Percentiles rank a stretch among this genome's conserved stretches.
phyloP scores from a whole-genome alignment of 2,888 invertebrate genomes.

The Tetragonisca angustula region DNA sequence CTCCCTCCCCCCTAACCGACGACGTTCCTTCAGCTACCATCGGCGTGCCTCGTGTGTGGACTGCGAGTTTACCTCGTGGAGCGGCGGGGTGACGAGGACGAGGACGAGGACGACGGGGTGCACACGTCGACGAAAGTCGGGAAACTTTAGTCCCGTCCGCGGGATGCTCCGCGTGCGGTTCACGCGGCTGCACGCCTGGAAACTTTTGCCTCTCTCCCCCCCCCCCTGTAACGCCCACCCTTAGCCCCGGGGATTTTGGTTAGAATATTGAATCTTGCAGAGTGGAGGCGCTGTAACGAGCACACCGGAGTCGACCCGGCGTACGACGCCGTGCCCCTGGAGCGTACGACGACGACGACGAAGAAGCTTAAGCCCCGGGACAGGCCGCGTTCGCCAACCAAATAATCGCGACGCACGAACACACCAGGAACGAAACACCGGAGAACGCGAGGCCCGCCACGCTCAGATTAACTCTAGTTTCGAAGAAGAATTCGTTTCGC shows the following conservation, averaged over 20 bases:
- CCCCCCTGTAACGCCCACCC: conserved; percentile 52
- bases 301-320: conserved; percentile 70
- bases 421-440: conserved; percentile 28
- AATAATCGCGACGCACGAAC: conserved; percentile 58
- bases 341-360: conserved; percentile 40
- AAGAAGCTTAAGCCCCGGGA: conserved; percentile 39
- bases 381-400: conserved; percentile 53
- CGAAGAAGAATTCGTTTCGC: too few species aligned
- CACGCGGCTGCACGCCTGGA: conserved; percentile 74
- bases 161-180: conserved; percentile 58
- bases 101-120: conserved; percentile 49
- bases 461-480: not conserved
- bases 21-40: not conserved
- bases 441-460: not conserved
- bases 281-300: conserved; percentile 83
- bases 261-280: conserved; percentile 84
- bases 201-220: too few species aligned
- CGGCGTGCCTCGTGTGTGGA: conserved; percentile 73
- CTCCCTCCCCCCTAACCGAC: not conserved
- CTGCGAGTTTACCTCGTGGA: conserved; percentile 77
- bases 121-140: conserved; percentile 55
- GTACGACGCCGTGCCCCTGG: conserved; percentile 62
- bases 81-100: not conserved
- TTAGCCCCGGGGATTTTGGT: conserved; percentile 84
- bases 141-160: conserved; percentile 77